phyloP scores from a whole-genome alignment of 2,797 vertebrate genomes.

The Sciurus carolinensis region DNA sequence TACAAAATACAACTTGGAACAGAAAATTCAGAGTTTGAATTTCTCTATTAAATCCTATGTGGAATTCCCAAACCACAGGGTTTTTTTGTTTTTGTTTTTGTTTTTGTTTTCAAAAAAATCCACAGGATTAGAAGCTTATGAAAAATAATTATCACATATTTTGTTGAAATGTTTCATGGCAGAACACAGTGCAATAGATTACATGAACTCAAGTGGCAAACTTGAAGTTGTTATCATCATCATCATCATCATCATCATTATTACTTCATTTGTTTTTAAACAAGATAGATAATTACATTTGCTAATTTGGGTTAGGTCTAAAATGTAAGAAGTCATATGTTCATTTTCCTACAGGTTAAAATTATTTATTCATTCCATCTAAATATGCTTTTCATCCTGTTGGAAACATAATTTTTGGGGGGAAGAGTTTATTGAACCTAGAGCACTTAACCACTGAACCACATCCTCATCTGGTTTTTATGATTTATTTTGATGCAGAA shows the following conservation, averaged over 20 bases:
- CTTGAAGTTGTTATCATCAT: background rate
- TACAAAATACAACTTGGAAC: constrained; percentile 33
- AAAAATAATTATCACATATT: background rate
- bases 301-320: constrained; percentile 61
- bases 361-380: background rate
- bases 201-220: background rate
- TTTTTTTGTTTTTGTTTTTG: too few species aligned
- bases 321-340: background rate
- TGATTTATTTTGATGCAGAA: too few species aligned
- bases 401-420: background rate
- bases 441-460: too few species aligned
- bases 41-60: constrained; percentile 34
- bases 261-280: constrained; percentile 29
- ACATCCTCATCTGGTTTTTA: too few species aligned
- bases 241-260: background rate
- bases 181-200: background rate
- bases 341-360: constrained; percentile 39
- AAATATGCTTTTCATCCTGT: constrained; percentile 48
- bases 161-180: background rate
- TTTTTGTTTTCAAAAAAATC: background rate
- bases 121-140: background rate
- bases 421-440: too few species aligned
- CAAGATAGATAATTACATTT: constrained; percentile 19
- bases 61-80: background rate
- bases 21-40: constrained; percentile 42